Percentiles rank a stretch among this genome's conserved stretches.
phyloP scores from a whole-genome alignment of 2,797 vertebrate genomes.

The Eptatretus atami region DNA sequence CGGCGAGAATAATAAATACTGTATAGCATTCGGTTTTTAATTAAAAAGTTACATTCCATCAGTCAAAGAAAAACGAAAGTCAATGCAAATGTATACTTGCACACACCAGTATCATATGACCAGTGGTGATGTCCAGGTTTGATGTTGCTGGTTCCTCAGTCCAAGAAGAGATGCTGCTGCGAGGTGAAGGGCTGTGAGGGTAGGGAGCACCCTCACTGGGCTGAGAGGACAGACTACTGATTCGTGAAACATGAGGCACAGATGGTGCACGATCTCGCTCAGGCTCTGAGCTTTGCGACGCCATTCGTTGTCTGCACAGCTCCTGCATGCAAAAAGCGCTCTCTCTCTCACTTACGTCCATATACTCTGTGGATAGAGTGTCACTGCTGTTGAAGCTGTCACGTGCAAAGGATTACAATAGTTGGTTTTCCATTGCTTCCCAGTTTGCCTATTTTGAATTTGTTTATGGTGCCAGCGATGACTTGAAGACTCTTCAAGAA shows the following conservation, averaged over 20 bases:
- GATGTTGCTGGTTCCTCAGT: constrained; percentile 84
- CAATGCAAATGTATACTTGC: no score
- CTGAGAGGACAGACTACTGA: constrained; percentile 87
- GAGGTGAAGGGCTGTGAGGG: constrained; percentile 73
- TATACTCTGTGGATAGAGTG: no score
- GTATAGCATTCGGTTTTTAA: no score
- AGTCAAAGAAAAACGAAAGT: no score
- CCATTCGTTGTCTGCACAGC: constrained; percentile 90
- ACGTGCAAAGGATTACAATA: no score
- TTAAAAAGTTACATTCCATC: no score
- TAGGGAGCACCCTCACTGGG: constrained; percentile 42
- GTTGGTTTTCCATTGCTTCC: no score
- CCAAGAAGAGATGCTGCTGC: constrained; percentile 63
- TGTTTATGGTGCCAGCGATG: no score
- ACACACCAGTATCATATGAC: constrained; percentile 92
- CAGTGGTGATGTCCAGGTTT: constrained; percentile 95
- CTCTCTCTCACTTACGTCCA: not conserved
- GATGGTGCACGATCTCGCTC: constrained; percentile 15
- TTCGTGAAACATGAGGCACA: constrained; percentile 31
- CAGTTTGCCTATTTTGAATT: no score
- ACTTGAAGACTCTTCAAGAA: no score
- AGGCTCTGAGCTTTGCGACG: constrained; percentile 41
- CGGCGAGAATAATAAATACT: no score
- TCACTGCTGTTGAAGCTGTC: no score
- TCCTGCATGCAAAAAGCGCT: constrained; percentile 22